Evolutionary conservation across 2,888 invertebrate genomes (phyloP).

Genomic region (Dicyrtoma fusca): DNA sequence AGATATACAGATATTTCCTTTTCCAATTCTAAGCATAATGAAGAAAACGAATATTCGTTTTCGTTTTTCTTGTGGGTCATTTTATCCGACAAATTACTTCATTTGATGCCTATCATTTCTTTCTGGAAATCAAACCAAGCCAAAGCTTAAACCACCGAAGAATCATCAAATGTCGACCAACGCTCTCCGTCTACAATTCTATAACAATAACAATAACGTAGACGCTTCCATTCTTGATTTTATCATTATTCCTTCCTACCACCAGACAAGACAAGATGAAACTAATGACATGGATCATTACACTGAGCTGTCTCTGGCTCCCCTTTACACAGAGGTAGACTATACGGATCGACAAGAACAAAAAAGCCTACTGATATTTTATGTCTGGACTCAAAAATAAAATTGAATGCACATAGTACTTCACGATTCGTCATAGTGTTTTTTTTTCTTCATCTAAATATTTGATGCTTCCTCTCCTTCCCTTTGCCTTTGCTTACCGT

Average conservation of each 20-base stretch:
- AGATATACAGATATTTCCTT: slow-evolving; percentile 8
- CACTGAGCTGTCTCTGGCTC: not conserved
- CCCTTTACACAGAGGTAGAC: too few relatives aligned
- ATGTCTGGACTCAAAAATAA: too few relatives aligned
- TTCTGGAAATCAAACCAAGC: slow-evolving; percentile 22
- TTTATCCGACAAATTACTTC: slow-evolving; percentile 55
- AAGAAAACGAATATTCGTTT: slow-evolving; percentile 7
- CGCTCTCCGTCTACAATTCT: not conserved
- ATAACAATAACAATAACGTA: too few relatives aligned
- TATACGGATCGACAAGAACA: too few relatives aligned
- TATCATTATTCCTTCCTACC: too few relatives aligned
- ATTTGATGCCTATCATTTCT: slow-evolving; percentile 54
- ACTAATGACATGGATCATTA: slow-evolving; percentile 15
- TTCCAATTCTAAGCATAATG: too few relatives aligned
- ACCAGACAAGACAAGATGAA: not conserved
- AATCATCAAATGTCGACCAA: slow-evolving; percentile 2
- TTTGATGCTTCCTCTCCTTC: too few relatives aligned
- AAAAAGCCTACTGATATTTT: too few relatives aligned
- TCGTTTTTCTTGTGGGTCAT: slow-evolving; percentile 46
- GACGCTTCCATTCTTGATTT: too few relatives aligned
- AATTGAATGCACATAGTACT: too few relatives aligned
- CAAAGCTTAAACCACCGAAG: slow-evolving; percentile 18
- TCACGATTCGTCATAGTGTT: slow-evolving; percentile 13
- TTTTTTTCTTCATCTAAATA: too few relatives aligned
- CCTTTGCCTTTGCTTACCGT: too few relatives aligned